Base-by-base conservation (phyloP, 2,888 invertebrate genomes). In the Mongoloraphidia duomilia region DNA sequence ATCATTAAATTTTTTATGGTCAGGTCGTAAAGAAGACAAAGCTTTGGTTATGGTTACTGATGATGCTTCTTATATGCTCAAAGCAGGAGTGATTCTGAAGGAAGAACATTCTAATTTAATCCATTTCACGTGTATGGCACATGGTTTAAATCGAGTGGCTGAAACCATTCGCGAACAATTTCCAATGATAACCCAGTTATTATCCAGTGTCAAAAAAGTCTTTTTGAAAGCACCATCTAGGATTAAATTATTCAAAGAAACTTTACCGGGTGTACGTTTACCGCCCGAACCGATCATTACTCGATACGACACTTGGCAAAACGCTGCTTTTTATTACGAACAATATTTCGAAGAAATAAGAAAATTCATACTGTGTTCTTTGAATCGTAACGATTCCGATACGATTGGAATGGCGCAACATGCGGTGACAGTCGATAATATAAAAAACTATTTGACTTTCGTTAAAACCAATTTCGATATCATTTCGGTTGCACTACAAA, bases 51-150 rank as follows among this genome's bases (percentile, higher is more conserved):
- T 58, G 37, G 40, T 57, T n/a, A 50, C 54, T 12, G 58, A 58
- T 51, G 56, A 54, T 49, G 57, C 56, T 41, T 44, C 53, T 9
- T 58, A 59, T 47, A 58, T 57, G 56, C 41, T 57, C 17, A 58
- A 58, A 55, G 57, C 57, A 39, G 56, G 50, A 43, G 45, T 53
- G 49, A 49, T 47, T 43, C 43, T 59, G 38, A 56, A 60, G 53
- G 44, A 52, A 33, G 56, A 58, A 26, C 58, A 56, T 46, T 55
- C 56, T 8, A 58, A 58, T 48, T 43, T 62, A 44, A 35, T 60
- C 8, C 59, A 60, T 47, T 46, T 60, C 12, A 60, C 60, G 34
- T 62, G 61, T 51, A 35, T 58, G n/a, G 57, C 57, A n/a, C 59
- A 60, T 50, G 56, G 53, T 26, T 36, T 60, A 9, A 55, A 61